Evolutionary conservation across 2,888 invertebrate genomes (phyloP).

Genomic region (Patella pellucida): DNA sequence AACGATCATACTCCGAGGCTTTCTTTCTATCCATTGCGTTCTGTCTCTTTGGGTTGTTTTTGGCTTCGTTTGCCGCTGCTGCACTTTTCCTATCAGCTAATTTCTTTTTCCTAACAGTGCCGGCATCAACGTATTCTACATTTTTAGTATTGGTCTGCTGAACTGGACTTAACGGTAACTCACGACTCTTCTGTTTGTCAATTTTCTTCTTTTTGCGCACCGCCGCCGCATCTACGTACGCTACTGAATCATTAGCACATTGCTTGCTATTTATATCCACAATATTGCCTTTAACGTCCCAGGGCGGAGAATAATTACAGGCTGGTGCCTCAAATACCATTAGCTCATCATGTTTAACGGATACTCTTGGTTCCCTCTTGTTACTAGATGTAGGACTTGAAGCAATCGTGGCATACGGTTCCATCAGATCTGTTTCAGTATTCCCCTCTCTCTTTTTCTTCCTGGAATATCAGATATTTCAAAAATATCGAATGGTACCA

Average conservation of each 20-base stretch:
- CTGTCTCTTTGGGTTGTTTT: too few species aligned
- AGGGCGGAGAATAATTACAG: neutral
- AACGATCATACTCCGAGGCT: neutral
- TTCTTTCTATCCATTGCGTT: neutral
- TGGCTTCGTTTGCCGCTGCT: neutral
- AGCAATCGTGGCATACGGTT: neutral
- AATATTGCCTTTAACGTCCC: neutral
- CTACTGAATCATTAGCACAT: neutral
- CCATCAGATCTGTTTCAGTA: neutral
- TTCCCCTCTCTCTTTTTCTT: too few species aligned
- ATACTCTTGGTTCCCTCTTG: neutral
- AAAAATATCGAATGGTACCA: too few species aligned
- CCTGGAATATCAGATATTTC: too few species aligned
- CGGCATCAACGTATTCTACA: conserved; percentile 16
- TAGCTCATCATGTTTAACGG: neutral
- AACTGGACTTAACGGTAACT: neutral
- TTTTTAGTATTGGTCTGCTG: neutral
- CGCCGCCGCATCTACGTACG: neutral
- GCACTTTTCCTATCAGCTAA: conserved; percentile 11
- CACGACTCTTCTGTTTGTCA: conserved; percentile 1
- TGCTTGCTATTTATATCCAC: neutral
- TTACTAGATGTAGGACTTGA: neutral
- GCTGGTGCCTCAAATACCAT: neutral
- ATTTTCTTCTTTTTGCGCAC: neutral
- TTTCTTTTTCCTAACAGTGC: conserved; percentile 20